phyloP scores from a whole-genome alignment of 2,113 vertebrate genomes.

The Psammodynastes pulverulentus region DNA sequence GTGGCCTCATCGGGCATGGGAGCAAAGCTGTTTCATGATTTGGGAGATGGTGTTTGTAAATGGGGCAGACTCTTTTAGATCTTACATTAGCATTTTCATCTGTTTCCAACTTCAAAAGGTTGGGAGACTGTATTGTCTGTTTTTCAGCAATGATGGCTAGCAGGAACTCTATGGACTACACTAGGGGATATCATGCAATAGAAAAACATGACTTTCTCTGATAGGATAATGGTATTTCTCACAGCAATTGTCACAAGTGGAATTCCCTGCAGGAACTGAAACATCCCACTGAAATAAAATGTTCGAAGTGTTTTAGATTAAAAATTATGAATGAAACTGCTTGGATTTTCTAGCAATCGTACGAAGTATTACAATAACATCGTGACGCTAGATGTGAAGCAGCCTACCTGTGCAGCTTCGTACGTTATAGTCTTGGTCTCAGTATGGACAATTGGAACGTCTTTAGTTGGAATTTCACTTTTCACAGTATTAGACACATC shows the following conservation, averaged over 20 bases:
- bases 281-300: not conserved
- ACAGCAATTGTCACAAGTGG: not conserved
- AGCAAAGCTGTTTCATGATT: not conserved
- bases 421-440: conserved; percentile 98
- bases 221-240: not conserved
- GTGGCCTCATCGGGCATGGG: not conserved
- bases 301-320: not conserved
- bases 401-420: conserved; percentile 88
- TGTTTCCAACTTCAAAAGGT: not conserved
- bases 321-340: not conserved
- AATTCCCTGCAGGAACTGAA: not conserved
- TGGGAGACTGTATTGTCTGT: not conserved
- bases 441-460: conserved; percentile 90
- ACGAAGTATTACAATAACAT: not conserved
- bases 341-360: not conserved
- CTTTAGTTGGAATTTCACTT: conserved; percentile 85
- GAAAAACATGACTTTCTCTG: not conserved
- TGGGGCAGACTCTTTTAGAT: not conserved
- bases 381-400: not conserved
- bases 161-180: not conserved
- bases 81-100: not conserved
- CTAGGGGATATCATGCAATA: not conserved
- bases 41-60: not conserved
- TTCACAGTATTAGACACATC: conserved; percentile 81
- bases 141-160: not conserved